Evolutionary conservation across 2,888 invertebrate genomes (phyloP), one percentile per base, ranked within the genome.

Genomic region (Diplazon laetatorius): DNA sequence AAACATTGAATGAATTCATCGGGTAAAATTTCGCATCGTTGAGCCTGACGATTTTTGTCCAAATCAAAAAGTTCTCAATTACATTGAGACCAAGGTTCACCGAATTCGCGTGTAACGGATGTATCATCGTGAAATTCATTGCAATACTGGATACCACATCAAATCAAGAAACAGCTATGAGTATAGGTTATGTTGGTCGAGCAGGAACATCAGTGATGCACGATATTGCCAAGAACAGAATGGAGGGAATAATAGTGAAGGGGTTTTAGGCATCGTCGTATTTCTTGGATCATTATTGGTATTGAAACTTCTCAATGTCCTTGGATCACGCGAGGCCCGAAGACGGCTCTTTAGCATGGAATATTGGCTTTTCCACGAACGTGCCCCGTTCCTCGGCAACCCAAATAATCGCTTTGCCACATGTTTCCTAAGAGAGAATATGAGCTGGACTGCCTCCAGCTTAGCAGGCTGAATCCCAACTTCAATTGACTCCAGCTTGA

Each of bases 261-360:
- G 46, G 46, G n/a, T 30, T 18, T 59, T 46, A 14, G 16, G 42
- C 35, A 12, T 46, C 20, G 35, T 12, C 60, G 39, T 39, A 25
- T 42, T 30, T 44, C 42, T 72, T 52, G 69, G 59, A 73, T 74
- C 74, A 68, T 46, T 60, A 70, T 78, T 65, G 62, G 57, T 60
- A 70, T 78, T 60, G 65, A 35, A 46, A 69, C 22, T 77, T 80
- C 69, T 16, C 62, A 77, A 82, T 48, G 82, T 70, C 57, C 75
- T 73, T 74, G 66, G 52, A 80, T 65, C 82, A 82, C 82, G 82
- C 82, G 74, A 82, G 74, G n/a, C 62, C 55, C 50, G 73, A 72
- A 76, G 82, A 82, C 76, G 80, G 71, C 46, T 50, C 62, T 46
- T 52, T 46, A 46, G 39, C 78, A 80, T 78, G 82, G n/a, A 78